A percentile compares a stretch with the other conserved stretches of the same genome.
Evolutionary conservation across 1,140 invertebrate species (phyloP).

Genomic region (Tenebrio molitor): DNA sequence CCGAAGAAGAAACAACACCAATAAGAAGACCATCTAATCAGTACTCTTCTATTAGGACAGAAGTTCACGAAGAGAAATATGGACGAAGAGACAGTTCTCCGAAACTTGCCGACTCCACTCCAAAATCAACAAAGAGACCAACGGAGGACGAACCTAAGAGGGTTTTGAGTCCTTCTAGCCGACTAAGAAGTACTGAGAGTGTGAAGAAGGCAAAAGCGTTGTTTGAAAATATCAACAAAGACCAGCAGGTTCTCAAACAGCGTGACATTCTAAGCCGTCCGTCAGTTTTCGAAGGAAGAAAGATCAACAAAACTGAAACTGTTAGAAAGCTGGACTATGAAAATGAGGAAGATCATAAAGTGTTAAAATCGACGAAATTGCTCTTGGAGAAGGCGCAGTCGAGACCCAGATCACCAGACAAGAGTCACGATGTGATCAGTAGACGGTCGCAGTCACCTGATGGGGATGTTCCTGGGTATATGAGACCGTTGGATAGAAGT

Average conservation of each 20-base stretch:
- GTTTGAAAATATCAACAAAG: slow-evolving; percentile 72
- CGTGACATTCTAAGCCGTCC: slow-evolving; percentile 69
- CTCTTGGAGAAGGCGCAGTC: slow-evolving; percentile 41
- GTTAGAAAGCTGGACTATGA: slow-evolving; percentile 15
- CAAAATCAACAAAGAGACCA: slow-evolving; percentile 49
- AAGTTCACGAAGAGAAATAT: slow-evolving; percentile 44
- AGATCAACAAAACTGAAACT: slow-evolving; percentile 26
- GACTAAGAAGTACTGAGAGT: slow-evolving; percentile 71
- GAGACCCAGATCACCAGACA: slow-evolving; percentile 34
- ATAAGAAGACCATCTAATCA: slow-evolving; percentile 6
- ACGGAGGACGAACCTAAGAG: slow-evolving; percentile 55
- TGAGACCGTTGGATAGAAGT: slow-evolving; percentile 62
- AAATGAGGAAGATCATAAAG: slow-evolving; percentile 38
- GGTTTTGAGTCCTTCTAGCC: slow-evolving; percentile 58
- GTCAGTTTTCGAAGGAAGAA: slow-evolving; percentile 65
- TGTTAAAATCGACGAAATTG: slow-evolving; percentile 51
- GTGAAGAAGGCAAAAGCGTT: slow-evolving; percentile 76
- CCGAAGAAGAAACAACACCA: slow-evolving; percentile 50
- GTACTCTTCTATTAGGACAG: slow-evolving; percentile 31
- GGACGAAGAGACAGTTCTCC: slow-evolving; percentile 49
- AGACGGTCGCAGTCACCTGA: slow-evolving; percentile 50
- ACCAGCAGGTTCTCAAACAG: slow-evolving; percentile 63
- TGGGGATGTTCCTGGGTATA: slow-evolving; percentile 62
- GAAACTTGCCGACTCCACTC: slow-evolving; percentile 42
- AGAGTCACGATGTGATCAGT: background rate